Evolutionary conservation across 2,113 vertebrate genomes (phyloP), one percentile per base, ranked within the genome.

Genomic region (Ciconia maguari): DNA sequence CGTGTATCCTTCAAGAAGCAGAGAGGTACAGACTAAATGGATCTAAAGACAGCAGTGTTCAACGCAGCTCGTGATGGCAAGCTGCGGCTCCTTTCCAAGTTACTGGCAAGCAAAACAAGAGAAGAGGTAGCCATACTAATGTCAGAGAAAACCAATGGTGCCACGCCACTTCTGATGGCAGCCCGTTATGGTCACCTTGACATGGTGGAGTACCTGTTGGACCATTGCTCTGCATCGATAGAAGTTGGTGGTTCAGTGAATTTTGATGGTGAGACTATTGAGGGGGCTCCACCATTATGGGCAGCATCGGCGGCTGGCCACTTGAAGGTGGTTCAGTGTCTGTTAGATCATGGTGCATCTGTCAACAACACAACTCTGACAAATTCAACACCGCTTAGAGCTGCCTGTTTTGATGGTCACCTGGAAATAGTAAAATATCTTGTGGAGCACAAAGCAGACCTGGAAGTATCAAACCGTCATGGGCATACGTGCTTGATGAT

Each of bases 401-500:
- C 99, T 11, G 99, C 99, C 38, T 99, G 99, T 92, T 99, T 99
- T 24, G 99, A 99, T 92, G 99, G 99, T 18, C 99, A 99, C 95
- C 93, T 99, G 94, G 99, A 99, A 96, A 99, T 99, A 65, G 99
- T 99, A 2, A 99, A 98, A 42, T 99, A 99, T 65, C 98, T 99
- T 68, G 99, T 99, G 96, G 99, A 99, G 95, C 99, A 99, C 98
- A 98, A 99, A 95, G 99, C 99, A 48, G 99, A 99, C 90, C 81
- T 99, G 97, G 99, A 99, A 95, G 99, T 99, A 70, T 99, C 99
- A 26, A 99, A 99, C 97, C 98, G 99, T 51, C 99, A 99, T 6
- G 99, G 99, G 2, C 99, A 99, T 94, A 99, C 99, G 0, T 99
- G 99, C 97, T 98, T 99, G 72, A 99, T 99, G 99, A 99, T 99